Conservation (phyloP, 2,113 vertebrate genomes). For the Bujurquina vittata region DNA sequence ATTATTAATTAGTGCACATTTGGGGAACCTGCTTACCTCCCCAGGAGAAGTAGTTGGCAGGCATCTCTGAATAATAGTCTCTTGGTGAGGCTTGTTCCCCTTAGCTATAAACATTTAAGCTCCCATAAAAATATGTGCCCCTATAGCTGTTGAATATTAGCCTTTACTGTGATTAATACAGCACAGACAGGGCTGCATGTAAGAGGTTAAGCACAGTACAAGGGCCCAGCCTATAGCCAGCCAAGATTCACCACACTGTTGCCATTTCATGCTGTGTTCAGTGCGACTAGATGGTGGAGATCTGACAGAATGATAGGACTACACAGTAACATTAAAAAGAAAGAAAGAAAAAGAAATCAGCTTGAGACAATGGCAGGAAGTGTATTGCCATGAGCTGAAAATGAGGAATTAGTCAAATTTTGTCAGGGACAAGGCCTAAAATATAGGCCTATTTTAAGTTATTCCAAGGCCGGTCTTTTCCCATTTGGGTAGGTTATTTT, state of each 20-base stretch:
- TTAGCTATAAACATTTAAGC: constrained; percentile 26
- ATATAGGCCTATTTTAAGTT: constrained; percentile 55
- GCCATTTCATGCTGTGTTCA: constrained; percentile 57
- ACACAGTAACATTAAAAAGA: constrained; percentile 14
- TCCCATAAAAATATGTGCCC: neutral
- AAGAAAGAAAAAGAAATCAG: neutral
- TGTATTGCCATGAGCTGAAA: constrained; percentile 42
- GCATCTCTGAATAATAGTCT: constrained; percentile 57
- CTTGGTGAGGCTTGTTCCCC: constrained; percentile 38
- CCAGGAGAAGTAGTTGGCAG: constrained; percentile 66
- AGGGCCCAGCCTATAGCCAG: constrained; percentile 53
- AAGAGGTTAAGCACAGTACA: constrained; percentile 41
- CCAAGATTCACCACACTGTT: constrained; percentile 39
- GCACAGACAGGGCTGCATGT: constrained; percentile 33
- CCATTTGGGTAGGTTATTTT: constrained; percentile 66
- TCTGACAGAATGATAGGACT: constrained; percentile 39
- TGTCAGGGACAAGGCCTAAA: constrained; percentile 54
- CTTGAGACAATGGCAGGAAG: constrained; percentile 64
- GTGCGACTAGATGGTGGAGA: constrained; percentile 41
- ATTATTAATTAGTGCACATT: constrained; percentile 80
- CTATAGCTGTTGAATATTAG: constrained; percentile 38
- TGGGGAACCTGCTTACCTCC: constrained; percentile 58
- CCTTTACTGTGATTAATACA: constrained; percentile 43
- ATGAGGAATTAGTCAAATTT: constrained; percentile 48
- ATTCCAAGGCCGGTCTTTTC: constrained; percentile 55